Evolutionary conservation across 23 tunicate species (phyloP).

Genomic region (Trididemnum clinides): DNA sequence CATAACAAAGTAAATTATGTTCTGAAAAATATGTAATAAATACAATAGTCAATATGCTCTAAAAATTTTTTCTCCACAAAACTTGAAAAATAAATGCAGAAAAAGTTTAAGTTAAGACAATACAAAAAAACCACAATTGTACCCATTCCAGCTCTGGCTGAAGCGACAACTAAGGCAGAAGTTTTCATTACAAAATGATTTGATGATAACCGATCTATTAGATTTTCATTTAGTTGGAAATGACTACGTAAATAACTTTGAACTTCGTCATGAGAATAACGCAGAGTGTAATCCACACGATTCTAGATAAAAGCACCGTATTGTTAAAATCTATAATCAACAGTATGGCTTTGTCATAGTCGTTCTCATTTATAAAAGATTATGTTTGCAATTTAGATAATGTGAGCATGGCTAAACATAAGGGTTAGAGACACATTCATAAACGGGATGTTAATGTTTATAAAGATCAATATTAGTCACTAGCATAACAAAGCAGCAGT

Average conservation of each 20-base stretch:
- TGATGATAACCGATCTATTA: background rate
- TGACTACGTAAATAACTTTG: slow-evolving; percentile 42
- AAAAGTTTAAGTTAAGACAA: background rate
- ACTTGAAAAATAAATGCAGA: background rate
- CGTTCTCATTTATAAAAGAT: too few relatives aligned
- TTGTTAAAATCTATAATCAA: too few relatives aligned
- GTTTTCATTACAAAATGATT: background rate
- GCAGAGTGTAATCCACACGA: slow-evolving; percentile 48
- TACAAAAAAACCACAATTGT: background rate
- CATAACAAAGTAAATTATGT: too few relatives aligned
- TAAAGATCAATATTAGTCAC: too few relatives aligned
- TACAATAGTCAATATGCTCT: too few relatives aligned
- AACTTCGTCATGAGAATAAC: background rate
- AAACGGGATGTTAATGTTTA: too few relatives aligned
- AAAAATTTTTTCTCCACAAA: background rate
- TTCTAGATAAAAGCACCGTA: slow-evolving; percentile 40
- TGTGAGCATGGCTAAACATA: too few relatives aligned
- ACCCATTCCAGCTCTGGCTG: slow-evolving; percentile 69
- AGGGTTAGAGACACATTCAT: too few relatives aligned
- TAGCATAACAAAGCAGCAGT: too few relatives aligned
- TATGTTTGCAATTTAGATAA: too few relatives aligned
- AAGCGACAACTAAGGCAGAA: slow-evolving; percentile 39
- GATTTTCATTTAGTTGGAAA: background rate
- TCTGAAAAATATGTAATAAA: too few relatives aligned
- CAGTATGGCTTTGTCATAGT: too few relatives aligned